Conservation (phyloP, 2,113 vertebrate genomes). For the Columba livia region DNA sequence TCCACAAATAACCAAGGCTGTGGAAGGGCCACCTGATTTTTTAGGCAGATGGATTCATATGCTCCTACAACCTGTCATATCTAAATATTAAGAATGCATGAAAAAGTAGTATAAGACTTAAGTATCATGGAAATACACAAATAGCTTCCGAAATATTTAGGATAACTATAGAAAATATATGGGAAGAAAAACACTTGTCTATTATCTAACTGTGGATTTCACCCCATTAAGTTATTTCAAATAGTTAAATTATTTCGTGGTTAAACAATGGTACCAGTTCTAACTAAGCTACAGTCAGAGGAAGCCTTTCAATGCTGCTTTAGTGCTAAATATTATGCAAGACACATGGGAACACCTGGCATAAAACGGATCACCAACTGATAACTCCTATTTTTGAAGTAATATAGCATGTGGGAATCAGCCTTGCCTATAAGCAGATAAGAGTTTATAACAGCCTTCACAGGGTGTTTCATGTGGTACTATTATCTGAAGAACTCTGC, state of each 20-base stretch:
- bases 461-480: background rate
- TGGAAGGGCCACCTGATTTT: background rate
- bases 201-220: background rate
- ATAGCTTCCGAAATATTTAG: background rate
- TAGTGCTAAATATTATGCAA: background rate
- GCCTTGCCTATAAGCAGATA: background rate
- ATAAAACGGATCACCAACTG: background rate
- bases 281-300: background rate
- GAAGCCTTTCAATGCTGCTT: background rate
- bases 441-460: background rate
- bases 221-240: background rate
- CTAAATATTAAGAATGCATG: background rate
- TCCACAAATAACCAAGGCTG: background rate
- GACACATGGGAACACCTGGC: background rate
- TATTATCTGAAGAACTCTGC: background rate
- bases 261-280: background rate
- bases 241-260: background rate
- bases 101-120: background rate
- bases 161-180: background rate
- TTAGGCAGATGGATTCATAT: background rate
- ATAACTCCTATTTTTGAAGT: background rate
- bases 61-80: background rate
- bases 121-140: background rate
- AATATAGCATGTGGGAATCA: background rate
- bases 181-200: background rate